A percentile compares a stretch with the other conserved stretches of the same genome.
Conservation (phyloP, 2,797 vertebrate genomes). For the Linurgus olivaceus region DNA sequence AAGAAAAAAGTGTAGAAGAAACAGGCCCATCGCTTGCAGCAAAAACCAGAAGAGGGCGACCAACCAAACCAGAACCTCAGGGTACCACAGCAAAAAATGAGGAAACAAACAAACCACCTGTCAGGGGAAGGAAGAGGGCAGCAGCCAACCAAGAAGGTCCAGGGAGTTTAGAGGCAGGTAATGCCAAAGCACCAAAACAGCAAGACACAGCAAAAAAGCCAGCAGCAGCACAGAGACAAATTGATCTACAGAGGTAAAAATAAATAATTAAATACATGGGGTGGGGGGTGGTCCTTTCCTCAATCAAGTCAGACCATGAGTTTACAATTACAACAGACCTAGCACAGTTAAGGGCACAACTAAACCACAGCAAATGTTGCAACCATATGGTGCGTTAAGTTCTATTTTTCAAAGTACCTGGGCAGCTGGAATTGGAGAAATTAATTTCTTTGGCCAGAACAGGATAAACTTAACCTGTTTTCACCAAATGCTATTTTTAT, state of each 20-base stretch:
- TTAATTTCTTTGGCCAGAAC: not conserved
- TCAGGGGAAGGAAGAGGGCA: slow-evolving; percentile 90
- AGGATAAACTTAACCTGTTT: not conserved
- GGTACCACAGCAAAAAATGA: slow-evolving; percentile 77
- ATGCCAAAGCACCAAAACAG: slow-evolving; percentile 94
- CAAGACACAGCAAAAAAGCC: slow-evolving; percentile 88
- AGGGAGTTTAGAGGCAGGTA: slow-evolving; percentile 83
- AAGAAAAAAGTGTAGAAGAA: slow-evolving; percentile 78
- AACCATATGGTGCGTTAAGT: too few species aligned
- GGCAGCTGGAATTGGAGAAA: not conserved
- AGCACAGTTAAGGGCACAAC: not conserved
- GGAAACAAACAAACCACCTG: slow-evolving; percentile 78
- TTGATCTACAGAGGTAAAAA: slow-evolving; percentile 94
- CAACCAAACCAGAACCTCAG: slow-evolving; percentile 85
- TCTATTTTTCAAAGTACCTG: not conserved
- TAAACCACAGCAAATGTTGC: not conserved
- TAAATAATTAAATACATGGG: not conserved
- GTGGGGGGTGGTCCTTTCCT: not conserved
- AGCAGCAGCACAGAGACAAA: slow-evolving; percentile 90
- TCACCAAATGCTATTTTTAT: not conserved
- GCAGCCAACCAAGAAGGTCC: slow-evolving; percentile 80
- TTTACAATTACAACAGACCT: not conserved
- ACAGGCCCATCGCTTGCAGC: slow-evolving; percentile 78
- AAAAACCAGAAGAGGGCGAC: slow-evolving; percentile 91
- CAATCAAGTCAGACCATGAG: not conserved